phyloP scores from a whole-genome alignment of 1,140 invertebrate genomes.

The Drosophila nikananu region DNA sequence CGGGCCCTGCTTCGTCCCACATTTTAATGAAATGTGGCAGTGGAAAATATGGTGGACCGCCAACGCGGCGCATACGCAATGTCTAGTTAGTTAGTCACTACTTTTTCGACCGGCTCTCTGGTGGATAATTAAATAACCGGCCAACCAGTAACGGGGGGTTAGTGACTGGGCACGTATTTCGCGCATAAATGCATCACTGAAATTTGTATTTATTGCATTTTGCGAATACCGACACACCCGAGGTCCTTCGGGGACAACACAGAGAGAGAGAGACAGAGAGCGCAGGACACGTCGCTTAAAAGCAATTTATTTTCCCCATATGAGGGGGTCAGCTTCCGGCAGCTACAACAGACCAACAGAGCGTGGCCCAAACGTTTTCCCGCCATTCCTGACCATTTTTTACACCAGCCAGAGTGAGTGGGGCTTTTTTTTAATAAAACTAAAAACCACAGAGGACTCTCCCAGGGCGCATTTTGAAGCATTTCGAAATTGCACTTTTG shows the following conservation, averaged over 20 bases:
- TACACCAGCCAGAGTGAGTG: neutral
- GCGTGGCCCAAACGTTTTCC: conserved; percentile 41
- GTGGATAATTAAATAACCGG: conserved; percentile 48
- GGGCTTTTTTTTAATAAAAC: conserved; percentile 41
- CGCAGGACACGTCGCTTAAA: conserved; percentile 56
- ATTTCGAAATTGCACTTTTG: conserved; percentile 58
- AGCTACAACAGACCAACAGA: conserved; percentile 17
- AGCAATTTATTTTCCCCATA: conserved; percentile 69
- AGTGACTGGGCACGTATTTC: conserved; percentile 43
- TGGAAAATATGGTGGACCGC: conserved; percentile 28
- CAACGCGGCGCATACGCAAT: conserved; percentile 42
- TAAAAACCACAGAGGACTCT: conserved; percentile 46
- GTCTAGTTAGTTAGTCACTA: conserved; percentile 25
- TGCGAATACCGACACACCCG: conserved; percentile 48
- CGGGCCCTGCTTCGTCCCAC: neutral
- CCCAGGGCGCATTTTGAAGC: conserved; percentile 26
- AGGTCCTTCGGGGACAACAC: conserved; percentile 27
- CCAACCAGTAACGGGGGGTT: conserved; percentile 5
- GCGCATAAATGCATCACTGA: conserved; percentile 57
- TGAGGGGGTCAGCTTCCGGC: conserved; percentile 41
- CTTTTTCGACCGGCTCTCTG: conserved; percentile 16
- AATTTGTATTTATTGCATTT: conserved; percentile 73
- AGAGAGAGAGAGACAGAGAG: neutral
- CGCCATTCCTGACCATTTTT: conserved; percentile 22
- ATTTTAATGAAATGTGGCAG: conserved; percentile 39